A percentile compares a stretch with the other conserved stretches of the same genome.
phyloP scores from a whole-genome alignment of 2,797 vertebrate species.

The Oceanodroma leucorhoa region DNA sequence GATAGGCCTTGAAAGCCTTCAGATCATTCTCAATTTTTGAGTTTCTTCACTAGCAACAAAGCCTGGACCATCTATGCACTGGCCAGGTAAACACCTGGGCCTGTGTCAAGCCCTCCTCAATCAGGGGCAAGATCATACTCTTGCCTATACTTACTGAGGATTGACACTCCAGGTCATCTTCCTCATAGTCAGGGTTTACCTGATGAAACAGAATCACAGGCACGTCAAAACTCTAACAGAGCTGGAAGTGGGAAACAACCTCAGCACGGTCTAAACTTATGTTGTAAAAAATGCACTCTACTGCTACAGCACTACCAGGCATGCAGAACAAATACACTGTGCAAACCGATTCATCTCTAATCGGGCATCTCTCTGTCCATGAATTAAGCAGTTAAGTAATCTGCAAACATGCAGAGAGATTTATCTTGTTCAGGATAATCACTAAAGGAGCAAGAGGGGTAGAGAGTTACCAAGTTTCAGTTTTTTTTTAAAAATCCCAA shows the following conservation, averaged over 20 bases:
- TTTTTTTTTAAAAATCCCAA: background rate
- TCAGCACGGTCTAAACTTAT: background rate
- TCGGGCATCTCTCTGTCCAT: background rate
- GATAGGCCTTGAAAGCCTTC: background rate
- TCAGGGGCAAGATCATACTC: slow-evolving; percentile 48
- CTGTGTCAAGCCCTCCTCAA: slow-evolving; percentile 49
- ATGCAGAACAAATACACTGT: background rate
- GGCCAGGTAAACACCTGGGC: background rate
- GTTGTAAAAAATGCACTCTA: background rate
- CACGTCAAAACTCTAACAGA: slow-evolving; percentile 68
- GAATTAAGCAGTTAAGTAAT: rapidly evolving
- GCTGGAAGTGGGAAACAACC: slow-evolving; percentile 13
- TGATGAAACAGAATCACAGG: slow-evolving; percentile 80
- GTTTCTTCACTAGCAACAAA: background rate
- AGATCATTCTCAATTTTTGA: background rate
- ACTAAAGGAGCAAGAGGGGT: background rate
- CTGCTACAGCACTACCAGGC: background rate
- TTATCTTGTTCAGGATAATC: rapidly evolving
- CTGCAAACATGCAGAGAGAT: background rate
- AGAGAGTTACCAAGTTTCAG: background rate
- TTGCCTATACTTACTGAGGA: slow-evolving; percentile 81
- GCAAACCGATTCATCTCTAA: background rate
- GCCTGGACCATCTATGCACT: background rate
- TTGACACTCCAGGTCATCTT: slow-evolving; percentile 82
- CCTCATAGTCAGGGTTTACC: slow-evolving; percentile 86